Percentiles rank a stretch among this genome's conserved stretches.
phyloP scores from a whole-genome alignment of 2,797 vertebrate genomes.

The Orientallactaga sibirica region DNA sequence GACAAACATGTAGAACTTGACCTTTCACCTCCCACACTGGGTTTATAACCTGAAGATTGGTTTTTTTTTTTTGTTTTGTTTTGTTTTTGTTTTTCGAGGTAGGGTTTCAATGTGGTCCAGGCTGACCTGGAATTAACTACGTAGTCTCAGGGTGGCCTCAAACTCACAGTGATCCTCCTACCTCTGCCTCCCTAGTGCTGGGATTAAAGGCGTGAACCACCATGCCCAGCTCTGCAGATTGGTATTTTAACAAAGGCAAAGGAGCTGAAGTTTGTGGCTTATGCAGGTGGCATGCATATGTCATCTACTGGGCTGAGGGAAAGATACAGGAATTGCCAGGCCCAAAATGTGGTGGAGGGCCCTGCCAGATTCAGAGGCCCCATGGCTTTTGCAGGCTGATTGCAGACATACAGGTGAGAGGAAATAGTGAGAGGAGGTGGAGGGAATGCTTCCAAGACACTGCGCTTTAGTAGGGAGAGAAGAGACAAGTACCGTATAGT shows the following conservation, averaged over 20 bases:
- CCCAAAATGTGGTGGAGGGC: background rate
- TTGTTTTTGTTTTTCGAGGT: no score
- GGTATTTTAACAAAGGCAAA: background rate
- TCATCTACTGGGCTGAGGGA: constrained; percentile 5
- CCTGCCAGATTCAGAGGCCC: no score
- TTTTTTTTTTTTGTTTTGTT: background rate
- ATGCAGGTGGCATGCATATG: background rate
- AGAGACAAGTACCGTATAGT: background rate
- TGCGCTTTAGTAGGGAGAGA: background rate
- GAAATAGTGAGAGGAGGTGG: no score
- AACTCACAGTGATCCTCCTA: no score
- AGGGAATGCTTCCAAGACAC: background rate
- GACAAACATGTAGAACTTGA: background rate
- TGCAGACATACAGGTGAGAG: background rate
- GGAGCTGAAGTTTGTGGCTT: background rate
- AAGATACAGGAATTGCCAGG: background rate
- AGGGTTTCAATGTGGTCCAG: no score
- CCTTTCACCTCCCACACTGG: background rate
- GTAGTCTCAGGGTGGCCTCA: no score
- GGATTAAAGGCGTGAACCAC: no score
- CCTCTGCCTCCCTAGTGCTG: no score
- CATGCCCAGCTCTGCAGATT: background rate
- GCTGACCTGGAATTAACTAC: no score
- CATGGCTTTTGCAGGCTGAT: no score
- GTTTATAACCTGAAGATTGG: background rate